Conservation (phyloP, 1,140 invertebrate species). For the Papilio aristodemus region DNA sequence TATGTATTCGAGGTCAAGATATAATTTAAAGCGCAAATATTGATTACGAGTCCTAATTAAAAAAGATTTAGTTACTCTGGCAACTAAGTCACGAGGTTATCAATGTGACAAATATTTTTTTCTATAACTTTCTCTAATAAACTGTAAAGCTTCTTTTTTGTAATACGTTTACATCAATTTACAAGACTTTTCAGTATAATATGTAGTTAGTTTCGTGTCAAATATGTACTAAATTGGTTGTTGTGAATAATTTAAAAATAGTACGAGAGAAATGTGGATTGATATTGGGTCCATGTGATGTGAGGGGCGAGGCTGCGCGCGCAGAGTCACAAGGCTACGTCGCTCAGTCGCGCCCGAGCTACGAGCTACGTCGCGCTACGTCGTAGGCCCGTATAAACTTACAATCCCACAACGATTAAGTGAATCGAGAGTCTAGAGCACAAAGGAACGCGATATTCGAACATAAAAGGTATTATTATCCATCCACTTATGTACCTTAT, state of each 20-base stretch:
- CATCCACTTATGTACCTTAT: background rate
- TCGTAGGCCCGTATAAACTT: constrained; percentile 53
- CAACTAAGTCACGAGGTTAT: background rate
- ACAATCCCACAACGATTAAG: constrained; percentile 41
- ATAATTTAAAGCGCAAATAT: background rate
- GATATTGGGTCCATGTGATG: constrained; percentile 71
- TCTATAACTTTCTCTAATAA: background rate
- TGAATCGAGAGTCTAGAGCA: constrained; percentile 49
- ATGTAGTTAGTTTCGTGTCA: too few species aligned
- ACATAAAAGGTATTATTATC: constrained; percentile 19
- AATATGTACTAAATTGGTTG: constrained; percentile 46
- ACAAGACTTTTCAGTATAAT: background rate
- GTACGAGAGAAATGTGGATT: constrained; percentile 61
- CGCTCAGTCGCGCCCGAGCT: constrained; percentile 65
- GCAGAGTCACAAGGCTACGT: constrained; percentile 62
- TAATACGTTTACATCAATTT: background rate
- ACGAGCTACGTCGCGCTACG: constrained; percentile 67
- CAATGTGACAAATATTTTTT: background rate
- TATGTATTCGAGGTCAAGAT: too few species aligned
- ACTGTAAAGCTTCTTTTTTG: background rate
- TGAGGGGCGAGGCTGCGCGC: constrained; percentile 72
- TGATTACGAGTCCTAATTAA: background rate
- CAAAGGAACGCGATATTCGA: constrained; percentile 32
- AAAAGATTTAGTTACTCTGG: background rate
- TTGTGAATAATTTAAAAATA: constrained; percentile 64